These are phyloP conservation scores for Hydrozoanthus tunicans DNA, from an alignment of 64 coral and sea anemone species.

Conservation along the genomic window DNA sequence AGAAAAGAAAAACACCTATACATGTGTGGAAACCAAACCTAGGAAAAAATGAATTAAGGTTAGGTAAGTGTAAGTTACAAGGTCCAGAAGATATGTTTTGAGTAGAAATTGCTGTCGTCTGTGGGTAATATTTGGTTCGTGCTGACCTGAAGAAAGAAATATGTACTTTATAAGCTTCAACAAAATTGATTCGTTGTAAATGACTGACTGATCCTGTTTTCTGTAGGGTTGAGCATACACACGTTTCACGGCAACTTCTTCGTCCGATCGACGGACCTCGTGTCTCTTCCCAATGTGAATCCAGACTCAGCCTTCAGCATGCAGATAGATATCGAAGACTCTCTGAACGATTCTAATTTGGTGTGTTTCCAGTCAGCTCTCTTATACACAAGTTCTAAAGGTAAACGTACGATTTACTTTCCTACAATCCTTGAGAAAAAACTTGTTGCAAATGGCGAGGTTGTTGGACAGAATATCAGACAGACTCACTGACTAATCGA, in stretches of 20 bases:
- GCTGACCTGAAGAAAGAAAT: no score
- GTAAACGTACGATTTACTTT: constrained; percentile 24
- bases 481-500: no score
- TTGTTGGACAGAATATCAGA: no score
- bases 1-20: no score
- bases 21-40: no score
- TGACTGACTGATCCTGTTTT: background rate
- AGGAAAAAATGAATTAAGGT: no score
- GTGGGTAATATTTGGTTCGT: no score
- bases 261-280: constrained; percentile 96
- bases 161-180: no score
- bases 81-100: no score
- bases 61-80: no score
- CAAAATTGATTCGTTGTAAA: no score
- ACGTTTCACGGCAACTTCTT: constrained; percentile 99
- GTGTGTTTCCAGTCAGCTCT: constrained; percentile 96
- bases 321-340: constrained; percentile 98
- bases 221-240: constrained; percentile 89
- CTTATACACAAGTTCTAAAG: constrained; percentile 95
- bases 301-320: constrained; percentile 92
- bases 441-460: background rate
- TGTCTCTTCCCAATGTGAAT: constrained; percentile 96
- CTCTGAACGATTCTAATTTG: constrained; percentile 73
- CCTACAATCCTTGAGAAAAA: background rate
- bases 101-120: no score